Conservation (phyloP, 2,888 invertebrate genomes). For the Erebia ligea region DNA sequence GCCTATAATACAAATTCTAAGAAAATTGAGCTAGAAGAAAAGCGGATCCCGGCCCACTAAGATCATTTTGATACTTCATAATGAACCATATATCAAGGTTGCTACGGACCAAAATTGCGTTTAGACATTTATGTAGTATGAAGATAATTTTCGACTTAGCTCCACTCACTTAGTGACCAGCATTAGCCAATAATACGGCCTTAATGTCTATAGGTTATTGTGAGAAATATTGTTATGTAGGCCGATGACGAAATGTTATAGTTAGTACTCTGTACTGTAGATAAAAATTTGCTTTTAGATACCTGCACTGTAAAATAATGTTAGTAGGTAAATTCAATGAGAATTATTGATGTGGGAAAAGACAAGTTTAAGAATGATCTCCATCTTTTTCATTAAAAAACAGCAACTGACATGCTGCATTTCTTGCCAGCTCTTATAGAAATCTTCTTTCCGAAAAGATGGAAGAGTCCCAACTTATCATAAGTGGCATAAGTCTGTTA, state of each 20-base stretch:
- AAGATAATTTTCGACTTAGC: conserved; percentile 52
- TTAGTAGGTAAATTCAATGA: background rate
- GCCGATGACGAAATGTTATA: conserved; percentile 25
- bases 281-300: background rate
- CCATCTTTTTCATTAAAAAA: background rate
- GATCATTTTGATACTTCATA: background rate
- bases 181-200: conserved; percentile 59
- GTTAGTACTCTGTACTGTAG: background rate
- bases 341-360: no score
- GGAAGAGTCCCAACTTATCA: no score
- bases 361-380: no score
- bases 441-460: no score
- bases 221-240: conserved; percentile 37
- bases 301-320: background rate
- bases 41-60: background rate
- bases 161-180: conserved; percentile 55
- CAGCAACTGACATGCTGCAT: no score
- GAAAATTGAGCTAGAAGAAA: conserved; percentile 21
- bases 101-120: conserved; percentile 11
- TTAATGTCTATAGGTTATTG: conserved; percentile 52
- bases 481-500: no score
- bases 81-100: background rate
- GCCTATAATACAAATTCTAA: conserved; percentile 19
- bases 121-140: conserved; percentile 23
- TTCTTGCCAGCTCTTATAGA: no score